These are phyloP conservation scores for Saiga tatarica DNA, from an alignment of 2,113 vertebrate genomes.

Conservation along the genomic window DNA sequence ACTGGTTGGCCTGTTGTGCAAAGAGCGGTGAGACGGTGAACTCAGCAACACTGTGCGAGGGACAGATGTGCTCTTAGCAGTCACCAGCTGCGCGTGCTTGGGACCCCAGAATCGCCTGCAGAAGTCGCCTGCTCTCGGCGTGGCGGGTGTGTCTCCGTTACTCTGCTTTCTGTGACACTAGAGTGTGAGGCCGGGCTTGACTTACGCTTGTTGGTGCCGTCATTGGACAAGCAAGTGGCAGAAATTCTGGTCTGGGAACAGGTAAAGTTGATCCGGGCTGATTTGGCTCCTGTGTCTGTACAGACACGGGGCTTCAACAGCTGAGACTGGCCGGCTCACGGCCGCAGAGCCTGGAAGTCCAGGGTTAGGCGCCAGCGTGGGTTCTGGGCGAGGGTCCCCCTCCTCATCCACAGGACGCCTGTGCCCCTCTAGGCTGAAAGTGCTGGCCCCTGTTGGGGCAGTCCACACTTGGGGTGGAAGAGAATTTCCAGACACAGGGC, in stretches of 20 bases:
- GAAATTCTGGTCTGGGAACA: neutral
- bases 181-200: neutral
- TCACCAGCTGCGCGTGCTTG: neutral
- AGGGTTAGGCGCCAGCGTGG: neutral
- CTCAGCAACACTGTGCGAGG: neutral
- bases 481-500: neutral
- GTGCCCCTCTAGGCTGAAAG: neutral
- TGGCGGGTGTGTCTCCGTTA: fast-evolving
- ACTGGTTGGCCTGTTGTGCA: neutral
- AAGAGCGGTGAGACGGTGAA: neutral
- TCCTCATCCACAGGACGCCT: fast-evolving
- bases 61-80: no score
- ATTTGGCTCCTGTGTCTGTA: neutral
- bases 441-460: neutral
- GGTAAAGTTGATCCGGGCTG: neutral
- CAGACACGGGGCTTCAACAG: neutral
- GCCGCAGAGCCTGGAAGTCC: neutral
- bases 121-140: neutral
- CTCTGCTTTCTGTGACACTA: neutral
- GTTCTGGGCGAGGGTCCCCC: neutral
- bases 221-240: neutral
- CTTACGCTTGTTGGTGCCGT: neutral
- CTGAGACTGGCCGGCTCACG: neutral
- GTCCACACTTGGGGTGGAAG: neutral
- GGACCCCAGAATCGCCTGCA: no score